Base-by-base conservation (phyloP, 2,797 vertebrate species). In the Cheirogaleus major region DNA sequence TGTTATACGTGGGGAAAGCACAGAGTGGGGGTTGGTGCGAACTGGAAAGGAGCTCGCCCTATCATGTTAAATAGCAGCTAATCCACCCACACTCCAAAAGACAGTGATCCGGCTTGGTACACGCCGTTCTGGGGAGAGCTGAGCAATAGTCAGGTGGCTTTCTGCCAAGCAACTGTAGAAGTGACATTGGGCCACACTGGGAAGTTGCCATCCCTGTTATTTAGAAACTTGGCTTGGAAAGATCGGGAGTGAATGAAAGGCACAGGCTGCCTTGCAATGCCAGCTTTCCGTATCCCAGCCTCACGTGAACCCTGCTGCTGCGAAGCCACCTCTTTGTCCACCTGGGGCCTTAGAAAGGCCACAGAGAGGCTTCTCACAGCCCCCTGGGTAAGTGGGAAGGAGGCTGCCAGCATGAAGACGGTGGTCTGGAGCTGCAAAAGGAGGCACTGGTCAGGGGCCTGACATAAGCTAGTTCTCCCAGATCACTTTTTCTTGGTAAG, bases 161-260 rank as follows among this genome's bases (percentile, higher is more conserved):
- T 73, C 30, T 22, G 96, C 97, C 96, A 96, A 32, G 92, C 80
- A 91, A 72, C 88, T 91, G 76, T 22, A 94, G 95, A 83, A 96
- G 50, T 35, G 96, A 95, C 95, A 89, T 86, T 50, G 69, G 45
- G 69, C 79, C 11, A 17, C 72, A 25, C 83, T 63, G 95, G 91
- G 59, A 65, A 93, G 75, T 91, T 57, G 76, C 63, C 63, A 57
- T 61, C 38, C 79, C 81, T 57, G 88, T 73, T 78, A 59, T 87
- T 97, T 95, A 76, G 86, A 95, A 96, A 91, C 75, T 79, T 70
- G 67, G 41, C 86, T 87, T 86, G 67, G 48, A 52, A 48, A 81
- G 43, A 12, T 32, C 25, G 85, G 75, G 79, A 38, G 23, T 25
- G 61, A 95, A 92, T 81, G 80, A 89, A 88, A 86, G 91, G 67